Conservation (phyloP, 2,888 invertebrate genomes). For the Caenorhabditis uteleia region DNA sequence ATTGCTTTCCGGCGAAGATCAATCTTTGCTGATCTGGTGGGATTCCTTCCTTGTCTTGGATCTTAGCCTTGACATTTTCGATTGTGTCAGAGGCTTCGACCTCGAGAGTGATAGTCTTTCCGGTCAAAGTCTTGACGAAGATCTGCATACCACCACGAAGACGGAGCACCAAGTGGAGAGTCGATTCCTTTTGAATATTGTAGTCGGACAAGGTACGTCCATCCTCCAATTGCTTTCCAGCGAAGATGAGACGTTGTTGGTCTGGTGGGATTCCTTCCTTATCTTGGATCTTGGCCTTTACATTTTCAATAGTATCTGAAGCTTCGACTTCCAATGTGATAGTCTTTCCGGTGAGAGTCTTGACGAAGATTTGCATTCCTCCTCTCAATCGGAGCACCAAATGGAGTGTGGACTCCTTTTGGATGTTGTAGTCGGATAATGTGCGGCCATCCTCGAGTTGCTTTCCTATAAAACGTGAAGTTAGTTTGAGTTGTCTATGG, state of each 20-base stretch:
- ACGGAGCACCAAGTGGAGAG: no score
- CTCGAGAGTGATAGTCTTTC: constrained; percentile 80
- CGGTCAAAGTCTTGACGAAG: constrained; percentile 86
- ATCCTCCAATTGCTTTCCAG: constrained; percentile 71
- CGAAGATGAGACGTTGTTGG: constrained; percentile 54
- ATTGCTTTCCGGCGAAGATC: constrained; percentile 51
- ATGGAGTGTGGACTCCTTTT: constrained; percentile 56
- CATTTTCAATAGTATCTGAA: constrained; percentile 55
- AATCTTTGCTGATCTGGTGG: constrained; percentile 47
- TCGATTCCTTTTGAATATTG: no score
- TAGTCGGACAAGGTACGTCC: constrained; percentile 54
- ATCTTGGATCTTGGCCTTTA: constrained; percentile 57
- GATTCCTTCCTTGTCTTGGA: constrained; percentile 50
- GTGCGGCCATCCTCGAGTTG: constrained; percentile 74
- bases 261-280: constrained; percentile 59
- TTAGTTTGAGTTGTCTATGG: not conserved
- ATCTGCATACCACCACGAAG: constrained; percentile 97
- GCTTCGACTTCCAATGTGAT: constrained; percentile 72
- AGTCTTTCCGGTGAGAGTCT: constrained; percentile 85
- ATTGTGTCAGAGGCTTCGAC: constrained; percentile 48
- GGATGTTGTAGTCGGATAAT: constrained; percentile 59
- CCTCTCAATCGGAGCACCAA: constrained; percentile 55
- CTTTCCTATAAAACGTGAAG: constrained; percentile 72
- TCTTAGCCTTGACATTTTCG: constrained; percentile 48
- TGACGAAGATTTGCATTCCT: constrained; percentile 91